A percentile compares a stretch with the other conserved stretches of the same genome.
Evolutionary conservation across 2,113 vertebrate genomes (phyloP).

Genomic region (Sebastes schlegelii): DNA sequence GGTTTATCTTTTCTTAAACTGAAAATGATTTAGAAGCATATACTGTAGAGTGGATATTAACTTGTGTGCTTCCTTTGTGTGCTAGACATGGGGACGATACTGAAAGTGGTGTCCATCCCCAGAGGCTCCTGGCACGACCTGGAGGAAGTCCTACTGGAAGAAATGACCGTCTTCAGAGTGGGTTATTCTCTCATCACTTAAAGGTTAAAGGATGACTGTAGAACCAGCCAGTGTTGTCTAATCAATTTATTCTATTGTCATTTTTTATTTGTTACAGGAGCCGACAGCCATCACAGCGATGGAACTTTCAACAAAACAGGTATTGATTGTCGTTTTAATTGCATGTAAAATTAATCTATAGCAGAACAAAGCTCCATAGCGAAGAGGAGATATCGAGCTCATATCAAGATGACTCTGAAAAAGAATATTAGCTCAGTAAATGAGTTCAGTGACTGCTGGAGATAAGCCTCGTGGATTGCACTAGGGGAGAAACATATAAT

Average conservation of each 20-base stretch:
- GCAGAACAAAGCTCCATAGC: background rate
- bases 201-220: background rate
- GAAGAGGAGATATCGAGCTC: background rate
- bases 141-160: conserved; percentile 97
- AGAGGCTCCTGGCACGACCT: conserved; percentile 98
- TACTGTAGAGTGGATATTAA: background rate
- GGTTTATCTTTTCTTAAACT: background rate
- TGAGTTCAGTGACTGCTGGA: background rate
- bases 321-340: conserved; percentile 61
- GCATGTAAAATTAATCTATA: background rate
- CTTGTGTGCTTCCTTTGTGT: conserved; percentile 12
- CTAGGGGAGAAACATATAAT: background rate
- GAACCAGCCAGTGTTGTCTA: background rate
- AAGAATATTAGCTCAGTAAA: background rate
- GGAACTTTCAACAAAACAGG: conserved; percentile 98
- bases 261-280: conserved; percentile 84
- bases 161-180: conserved; percentile 98
- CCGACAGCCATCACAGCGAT: conserved; percentile 92
- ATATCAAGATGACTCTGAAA: background rate
- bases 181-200: conserved; percentile 50
- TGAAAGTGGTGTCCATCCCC: conserved; percentile 98
- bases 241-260: background rate
- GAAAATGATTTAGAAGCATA: background rate
- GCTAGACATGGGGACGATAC: conserved; percentile 92
- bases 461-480: background rate